Conservation (phyloP, 1,140 invertebrate genomes). For the Lordiphosa mommai region DNA sequence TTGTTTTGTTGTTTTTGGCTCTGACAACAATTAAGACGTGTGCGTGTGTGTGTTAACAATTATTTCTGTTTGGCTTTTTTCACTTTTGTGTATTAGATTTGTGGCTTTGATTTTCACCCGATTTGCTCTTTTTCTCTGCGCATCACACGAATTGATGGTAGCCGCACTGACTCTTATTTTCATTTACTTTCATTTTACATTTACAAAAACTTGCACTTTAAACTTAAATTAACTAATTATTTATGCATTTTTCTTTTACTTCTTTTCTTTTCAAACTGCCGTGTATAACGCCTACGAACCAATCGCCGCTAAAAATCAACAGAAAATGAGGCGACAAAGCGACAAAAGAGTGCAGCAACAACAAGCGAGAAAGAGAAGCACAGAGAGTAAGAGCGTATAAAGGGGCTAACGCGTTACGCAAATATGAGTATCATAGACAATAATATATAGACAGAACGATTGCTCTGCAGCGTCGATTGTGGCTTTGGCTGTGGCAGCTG, state of each 20-base stretch:
- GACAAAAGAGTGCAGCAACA: too few species aligned
- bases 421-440: too few species aligned
- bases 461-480: too few species aligned
- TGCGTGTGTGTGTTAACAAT: slow-evolving; percentile 24
- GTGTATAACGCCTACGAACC: slow-evolving; percentile 1
- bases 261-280: slow-evolving; percentile 9
- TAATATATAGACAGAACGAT: too few species aligned
- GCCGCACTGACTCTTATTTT: too few species aligned
- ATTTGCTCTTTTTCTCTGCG: slow-evolving; percentile 34
- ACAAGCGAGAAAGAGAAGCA: too few species aligned
- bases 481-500: too few species aligned
- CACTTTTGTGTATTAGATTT: slow-evolving; percentile 48
- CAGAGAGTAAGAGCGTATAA: too few species aligned
- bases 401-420: too few species aligned
- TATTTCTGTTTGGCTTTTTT: slow-evolving; percentile 1
- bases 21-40: slow-evolving; percentile 16
- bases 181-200: neutral
- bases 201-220: slow-evolving; percentile 12
- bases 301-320: slow-evolving; percentile 37
- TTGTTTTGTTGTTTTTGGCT: slow-evolving; percentile 51
- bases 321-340: neutral
- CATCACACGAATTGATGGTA: slow-evolving; percentile 11
- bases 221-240: slow-evolving; percentile 8
- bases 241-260: slow-evolving; percentile 25
- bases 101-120: slow-evolving; percentile 30